A percentile compares a stretch with the other conserved stretches of the same genome.
Conservation (phyloP, 2,113 vertebrate genomes). For the Bothrops jararaca region DNA sequence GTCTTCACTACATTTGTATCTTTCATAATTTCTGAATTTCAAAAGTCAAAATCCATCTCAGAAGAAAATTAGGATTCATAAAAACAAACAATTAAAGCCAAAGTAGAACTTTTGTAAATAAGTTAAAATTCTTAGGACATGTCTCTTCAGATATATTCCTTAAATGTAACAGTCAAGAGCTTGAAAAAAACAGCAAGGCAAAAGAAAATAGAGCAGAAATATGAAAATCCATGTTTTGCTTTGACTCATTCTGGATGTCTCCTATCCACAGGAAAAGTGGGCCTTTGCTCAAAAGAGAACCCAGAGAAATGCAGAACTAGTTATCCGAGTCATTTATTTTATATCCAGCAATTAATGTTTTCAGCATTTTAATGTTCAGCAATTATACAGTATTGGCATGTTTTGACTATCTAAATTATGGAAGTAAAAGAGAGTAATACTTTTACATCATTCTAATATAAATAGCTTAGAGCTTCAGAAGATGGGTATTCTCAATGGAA, state of each 20-base stretch:
- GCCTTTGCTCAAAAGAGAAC: neutral
- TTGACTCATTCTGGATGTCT: neutral
- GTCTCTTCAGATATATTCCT: neutral
- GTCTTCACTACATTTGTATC: neutral
- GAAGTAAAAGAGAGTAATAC: neutral
- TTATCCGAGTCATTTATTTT: neutral
- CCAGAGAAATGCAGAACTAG: neutral
- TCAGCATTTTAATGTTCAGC: neutral
- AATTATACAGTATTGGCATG: neutral
- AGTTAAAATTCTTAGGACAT: neutral
- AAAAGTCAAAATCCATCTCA: neutral
- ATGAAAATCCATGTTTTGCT: neutral
- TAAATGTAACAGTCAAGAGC: neutral
- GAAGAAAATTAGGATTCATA: neutral
- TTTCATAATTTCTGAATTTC: conserved; percentile 16
- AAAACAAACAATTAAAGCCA: neutral
- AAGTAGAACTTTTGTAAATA: neutral
- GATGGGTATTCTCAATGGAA: neutral
- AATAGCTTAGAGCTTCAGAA: neutral
- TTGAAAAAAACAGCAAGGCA: neutral
- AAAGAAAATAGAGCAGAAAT: neutral
- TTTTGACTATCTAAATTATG: neutral
- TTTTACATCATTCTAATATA: neutral
- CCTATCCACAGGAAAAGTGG: neutral
- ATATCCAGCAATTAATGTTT: neutral